Conservation (phyloP, 2,797 vertebrate species). For the Myotis findleyi region DNA sequence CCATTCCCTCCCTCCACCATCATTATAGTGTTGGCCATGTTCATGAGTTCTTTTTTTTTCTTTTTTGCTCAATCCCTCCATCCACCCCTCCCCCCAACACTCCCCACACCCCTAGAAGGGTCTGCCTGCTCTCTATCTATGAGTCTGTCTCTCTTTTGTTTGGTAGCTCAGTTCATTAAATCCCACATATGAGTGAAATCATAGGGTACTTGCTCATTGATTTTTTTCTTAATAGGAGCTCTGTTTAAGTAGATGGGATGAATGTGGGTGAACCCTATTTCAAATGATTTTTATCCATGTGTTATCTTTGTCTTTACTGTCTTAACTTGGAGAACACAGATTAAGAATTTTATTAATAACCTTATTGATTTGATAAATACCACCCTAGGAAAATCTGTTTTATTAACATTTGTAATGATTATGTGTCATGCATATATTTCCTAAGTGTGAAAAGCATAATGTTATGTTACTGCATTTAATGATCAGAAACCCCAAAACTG, state of each 20-base stretch:
- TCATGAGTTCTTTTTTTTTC: too few species aligned
- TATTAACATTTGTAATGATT: background rate
- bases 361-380: background rate
- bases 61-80: too few species aligned
- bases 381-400: background rate
- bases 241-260: conserved; percentile 1
- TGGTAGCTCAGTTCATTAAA: too few species aligned
- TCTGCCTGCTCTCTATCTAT: too few species aligned
- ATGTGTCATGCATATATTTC: background rate
- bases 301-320: conserved; percentile 5
- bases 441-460: background rate
- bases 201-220: background rate
- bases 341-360: background rate
- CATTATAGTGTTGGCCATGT: too few species aligned
- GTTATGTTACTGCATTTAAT: background rate
- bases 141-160: too few species aligned
- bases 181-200: too few species aligned
- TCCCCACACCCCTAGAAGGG: too few species aligned
- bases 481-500: background rate
- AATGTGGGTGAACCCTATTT: background rate
- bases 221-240: background rate
- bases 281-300: conserved; percentile 29
- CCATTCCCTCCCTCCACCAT: too few species aligned
- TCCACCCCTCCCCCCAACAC: too few species aligned
- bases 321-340: background rate